These are phyloP conservation scores for Dryas iulia DNA, from an alignment of 1,140 invertebrate species.

Conservation along the genomic window DNA sequence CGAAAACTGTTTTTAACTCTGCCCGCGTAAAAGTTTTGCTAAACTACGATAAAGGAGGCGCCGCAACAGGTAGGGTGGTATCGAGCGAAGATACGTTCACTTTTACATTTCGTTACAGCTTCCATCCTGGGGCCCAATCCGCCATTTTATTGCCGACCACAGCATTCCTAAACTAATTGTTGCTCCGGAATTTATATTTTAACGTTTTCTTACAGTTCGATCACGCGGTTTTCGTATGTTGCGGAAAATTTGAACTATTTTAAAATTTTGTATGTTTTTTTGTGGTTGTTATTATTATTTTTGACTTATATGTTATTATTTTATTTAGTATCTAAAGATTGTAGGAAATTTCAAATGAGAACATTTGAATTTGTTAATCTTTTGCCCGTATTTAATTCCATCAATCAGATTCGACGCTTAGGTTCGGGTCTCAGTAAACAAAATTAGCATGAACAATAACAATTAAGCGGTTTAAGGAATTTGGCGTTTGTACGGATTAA, in stretches of 20 bases:
- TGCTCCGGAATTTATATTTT: slow-evolving; percentile 13
- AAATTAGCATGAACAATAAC: not conserved
- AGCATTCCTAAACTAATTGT: slow-evolving; percentile 27
- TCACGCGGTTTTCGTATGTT: not conserved
- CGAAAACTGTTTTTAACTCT: slow-evolving; percentile 21
- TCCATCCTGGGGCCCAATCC: slow-evolving; percentile 49
- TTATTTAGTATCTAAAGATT: not conserved
- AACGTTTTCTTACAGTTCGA: not conserved
- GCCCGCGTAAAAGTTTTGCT: slow-evolving; percentile 56
- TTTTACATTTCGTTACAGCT: slow-evolving; percentile 59
- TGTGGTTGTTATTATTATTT: not conserved
- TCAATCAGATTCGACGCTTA: not conserved
- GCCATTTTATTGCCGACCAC: slow-evolving; percentile 50
- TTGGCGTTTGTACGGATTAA: not conserved
- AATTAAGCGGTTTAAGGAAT: not conserved
- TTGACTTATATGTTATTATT: not conserved
- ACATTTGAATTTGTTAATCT: not conserved
- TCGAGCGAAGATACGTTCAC: slow-evolving; percentile 58
- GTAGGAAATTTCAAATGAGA: not conserved
- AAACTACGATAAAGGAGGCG: slow-evolving; percentile 14
- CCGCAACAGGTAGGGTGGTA: slow-evolving; percentile 65
- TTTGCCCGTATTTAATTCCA: not conserved
- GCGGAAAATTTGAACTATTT: not conserved
- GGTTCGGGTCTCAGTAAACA: not conserved
- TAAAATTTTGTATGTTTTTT: not conserved